Evolutionary conservation across 1,140 invertebrate genomes (phyloP).

Genomic region (Rhyacophila brunnea): DNA sequence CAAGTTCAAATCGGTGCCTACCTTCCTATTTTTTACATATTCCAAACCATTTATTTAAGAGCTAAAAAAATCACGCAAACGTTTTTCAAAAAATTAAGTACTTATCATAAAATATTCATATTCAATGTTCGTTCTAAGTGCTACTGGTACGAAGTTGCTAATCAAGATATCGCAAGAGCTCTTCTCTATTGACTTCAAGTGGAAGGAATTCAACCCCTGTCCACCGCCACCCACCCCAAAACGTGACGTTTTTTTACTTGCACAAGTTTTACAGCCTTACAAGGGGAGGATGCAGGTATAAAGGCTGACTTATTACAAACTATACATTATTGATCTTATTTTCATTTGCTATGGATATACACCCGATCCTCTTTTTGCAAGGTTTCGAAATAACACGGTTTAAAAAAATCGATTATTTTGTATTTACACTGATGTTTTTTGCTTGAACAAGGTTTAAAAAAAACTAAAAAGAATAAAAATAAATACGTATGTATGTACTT

Average conservation of each 20-base stretch:
- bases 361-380: no score
- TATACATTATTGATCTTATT: no score
- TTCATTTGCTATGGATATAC: no score
- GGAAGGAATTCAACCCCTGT: not conserved
- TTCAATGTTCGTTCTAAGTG: not conserved
- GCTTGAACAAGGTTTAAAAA: no score
- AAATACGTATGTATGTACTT: no score
- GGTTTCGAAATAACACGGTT: no score
- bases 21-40: no score
- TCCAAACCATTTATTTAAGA: constrained; percentile 4
- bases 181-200: not conserved
- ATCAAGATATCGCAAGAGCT: not conserved
- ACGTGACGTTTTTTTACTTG: constrained; percentile 35
- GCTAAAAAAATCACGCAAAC: constrained; percentile 4
- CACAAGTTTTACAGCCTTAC: constrained; percentile 22
- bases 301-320: no score
- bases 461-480: no score
- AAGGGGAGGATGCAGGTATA: not conserved
- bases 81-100: not conserved
- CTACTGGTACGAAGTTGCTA: not conserved
- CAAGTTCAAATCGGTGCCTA: not conserved
- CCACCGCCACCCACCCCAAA: not conserved
- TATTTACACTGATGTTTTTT: no score
- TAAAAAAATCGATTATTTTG: no score
- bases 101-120: not conserved